Conservation (phyloP, 2,888 invertebrate species). For the Eumerus sabulonum region DNA sequence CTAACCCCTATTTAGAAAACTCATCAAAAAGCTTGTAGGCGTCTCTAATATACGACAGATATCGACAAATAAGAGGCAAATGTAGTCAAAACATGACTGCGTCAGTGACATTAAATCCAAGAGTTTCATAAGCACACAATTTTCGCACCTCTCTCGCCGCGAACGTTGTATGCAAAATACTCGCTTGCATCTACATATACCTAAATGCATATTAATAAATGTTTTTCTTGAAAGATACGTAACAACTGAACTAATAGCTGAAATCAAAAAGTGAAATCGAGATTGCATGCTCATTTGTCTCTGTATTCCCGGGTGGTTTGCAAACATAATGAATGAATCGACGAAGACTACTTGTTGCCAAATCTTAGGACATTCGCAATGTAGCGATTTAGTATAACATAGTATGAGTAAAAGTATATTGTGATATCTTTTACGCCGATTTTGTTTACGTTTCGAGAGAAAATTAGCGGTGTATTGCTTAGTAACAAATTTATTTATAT, state of each 20-base stretch:
- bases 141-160: too few relatives aligned
- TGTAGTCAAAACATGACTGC: constrained; percentile 6
- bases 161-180: background rate
- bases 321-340: background rate
- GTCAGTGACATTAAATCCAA: background rate
- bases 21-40: too few relatives aligned
- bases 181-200: constrained; percentile 11
- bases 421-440: too few relatives aligned
- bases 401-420: background rate
- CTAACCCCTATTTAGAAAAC: too few relatives aligned
- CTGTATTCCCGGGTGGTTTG: background rate
- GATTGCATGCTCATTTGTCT: constrained; percentile 24
- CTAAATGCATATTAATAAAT: constrained; percentile 21
- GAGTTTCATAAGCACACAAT: constrained; percentile 8
- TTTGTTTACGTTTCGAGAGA: too few relatives aligned
- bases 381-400: background rate
- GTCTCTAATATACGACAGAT: too few relatives aligned
- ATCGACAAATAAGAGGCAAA: background rate
- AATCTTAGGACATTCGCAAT: constrained; percentile 1
- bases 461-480: too few relatives aligned
- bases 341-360: constrained; percentile 4
- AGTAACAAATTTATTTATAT: too few relatives aligned
- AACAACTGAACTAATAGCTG: constrained; percentile 4
- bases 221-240: constrained; percentile 30
- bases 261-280: constrained; percentile 42